Base-by-base conservation (phyloP, 1,140 invertebrate genomes). In the Philotrypesis tridentata region DNA sequence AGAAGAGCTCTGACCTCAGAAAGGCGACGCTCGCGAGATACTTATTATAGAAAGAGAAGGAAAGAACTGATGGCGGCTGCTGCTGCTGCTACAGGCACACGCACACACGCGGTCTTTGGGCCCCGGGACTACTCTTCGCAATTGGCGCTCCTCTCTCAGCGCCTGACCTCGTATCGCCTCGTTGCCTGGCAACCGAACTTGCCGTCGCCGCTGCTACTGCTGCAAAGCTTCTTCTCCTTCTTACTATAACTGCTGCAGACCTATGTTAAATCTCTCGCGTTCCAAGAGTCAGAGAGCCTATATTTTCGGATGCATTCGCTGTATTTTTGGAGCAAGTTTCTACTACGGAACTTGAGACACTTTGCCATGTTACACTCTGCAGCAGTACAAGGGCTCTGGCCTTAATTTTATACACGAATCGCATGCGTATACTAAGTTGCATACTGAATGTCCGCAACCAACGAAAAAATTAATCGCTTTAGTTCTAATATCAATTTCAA, bases 1-100 rank as follows among this genome's bases (percentile, higher is more conserved):
- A 86, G 83, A 86, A 84, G 84, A 86, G 86, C 87, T 87, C 85
- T 87, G 87, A 87, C 87, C 85, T 86, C 85, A 86, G 83, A 31
- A 68, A n/a, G 75, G n/a, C 11, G 23, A 25, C 71, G 40, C 27
- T 17, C 43, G 43, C 43, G 43, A 48, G 43, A 48, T 48, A 48
- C 48, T 55, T 55, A 55, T 55, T 55, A 55, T n/a, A 55, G 48
- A 55, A 55, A n/a, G 48, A 55, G 48, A 55, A 55, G 21, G 29
- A 27, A 29, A 67, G 63, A 67, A 31, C 63, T 31, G 25, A n/a
- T n/a, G n/a, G n/a, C n/a, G n/a, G n/a, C n/a, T n/a, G n/a, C n/a
- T n/a, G 25, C 61, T 25, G 68, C 33, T 6, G 27, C 29, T n/a
- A 37, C 67, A 70, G 14, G 29, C 29, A 33, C n/a, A 27, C 43